Percentiles rank a stretch among this genome's conserved stretches.
These are phyloP conservation scores for Parnassius glacialis DNA, from an alignment of 2,888 invertebrate genomes.

Conservation along the genomic window DNA sequence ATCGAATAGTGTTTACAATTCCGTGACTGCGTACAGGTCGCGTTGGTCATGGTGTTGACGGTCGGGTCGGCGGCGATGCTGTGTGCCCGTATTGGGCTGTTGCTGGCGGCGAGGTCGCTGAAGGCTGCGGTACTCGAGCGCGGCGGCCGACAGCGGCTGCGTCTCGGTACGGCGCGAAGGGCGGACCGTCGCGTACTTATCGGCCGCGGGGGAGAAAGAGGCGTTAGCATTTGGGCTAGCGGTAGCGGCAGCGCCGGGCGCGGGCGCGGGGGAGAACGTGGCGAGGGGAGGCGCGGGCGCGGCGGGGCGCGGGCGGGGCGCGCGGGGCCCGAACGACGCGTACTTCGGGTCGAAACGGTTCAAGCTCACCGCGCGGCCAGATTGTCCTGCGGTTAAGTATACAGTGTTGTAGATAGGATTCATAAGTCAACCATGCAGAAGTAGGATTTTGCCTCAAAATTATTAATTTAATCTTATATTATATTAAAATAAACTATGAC, in stretches of 20 bases:
- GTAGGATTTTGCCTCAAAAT: too few species aligned
- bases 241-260: slow-evolving; percentile 34
- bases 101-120: slow-evolving; percentile 74
- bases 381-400: slow-evolving; percentile 45
- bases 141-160: slow-evolving; percentile 78
- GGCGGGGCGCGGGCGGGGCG: slow-evolving; percentile 68
- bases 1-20: slow-evolving; percentile 33
- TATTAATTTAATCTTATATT: too few species aligned
- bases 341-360: slow-evolving; percentile 82
- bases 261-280: slow-evolving; percentile 50
- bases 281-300: slow-evolving; percentile 61
- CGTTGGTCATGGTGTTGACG: slow-evolving; percentile 63
- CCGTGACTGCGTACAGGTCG: slow-evolving; percentile 88
- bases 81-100: slow-evolving; percentile 37
- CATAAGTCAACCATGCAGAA: too few species aligned
- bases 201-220: slow-evolving; percentile 32
- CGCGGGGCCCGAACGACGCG: slow-evolving; percentile 78
- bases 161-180: slow-evolving; percentile 61
- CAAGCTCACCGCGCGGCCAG: slow-evolving; percentile 71
- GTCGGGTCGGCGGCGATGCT: slow-evolving; percentile 36
- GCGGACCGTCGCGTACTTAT: slow-evolving; percentile 72
- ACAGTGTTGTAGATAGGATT: too few species aligned
- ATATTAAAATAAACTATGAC: too few species aligned
- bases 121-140: slow-evolving; percentile 81
- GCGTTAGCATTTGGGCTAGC: slow-evolving; percentile 18